A percentile compares a stretch with the other conserved stretches of the same genome.
phyloP scores from a whole-genome alignment of 2,888 invertebrate species.

The Drosophila monieri region DNA sequence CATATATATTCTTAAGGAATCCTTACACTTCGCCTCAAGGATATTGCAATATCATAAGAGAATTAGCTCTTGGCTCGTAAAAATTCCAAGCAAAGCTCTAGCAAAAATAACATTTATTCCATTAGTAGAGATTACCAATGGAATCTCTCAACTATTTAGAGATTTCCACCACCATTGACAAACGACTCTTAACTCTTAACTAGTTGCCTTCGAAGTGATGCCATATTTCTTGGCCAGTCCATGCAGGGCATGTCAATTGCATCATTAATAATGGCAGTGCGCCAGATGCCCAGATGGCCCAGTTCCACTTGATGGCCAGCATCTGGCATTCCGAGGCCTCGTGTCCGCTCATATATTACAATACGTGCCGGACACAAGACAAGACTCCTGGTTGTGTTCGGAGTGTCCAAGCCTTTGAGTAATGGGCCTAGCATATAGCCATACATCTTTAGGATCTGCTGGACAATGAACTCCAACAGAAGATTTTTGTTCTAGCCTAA shows the following conservation, averaged over 20 bases:
- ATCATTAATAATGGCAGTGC: slow-evolving; percentile 68
- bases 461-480: slow-evolving; percentile 19
- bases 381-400: slow-evolving; percentile 6
- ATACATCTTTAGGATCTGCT: slow-evolving; percentile 26
- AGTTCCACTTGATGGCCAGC: slow-evolving; percentile 33
- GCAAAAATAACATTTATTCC: neutral
- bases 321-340: slow-evolving; percentile 17
- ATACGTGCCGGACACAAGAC: slow-evolving; percentile 28
- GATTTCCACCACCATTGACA: slow-evolving; percentile 12
- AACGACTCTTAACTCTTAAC: slow-evolving; percentile 43
- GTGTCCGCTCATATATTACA: slow-evolving; percentile 37
- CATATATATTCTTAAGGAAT: no score
- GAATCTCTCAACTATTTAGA: slow-evolving; percentile 4
- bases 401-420: slow-evolving; percentile 34
- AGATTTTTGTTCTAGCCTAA: no score
- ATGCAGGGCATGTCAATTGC: slow-evolving; percentile 67
- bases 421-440: slow-evolving; percentile 21
- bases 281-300: slow-evolving; percentile 32
- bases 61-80: slow-evolving; percentile 2
- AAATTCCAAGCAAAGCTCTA: neutral
- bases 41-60: slow-evolving; percentile 1
- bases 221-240: slow-evolving; percentile 52
- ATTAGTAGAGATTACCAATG: neutral
- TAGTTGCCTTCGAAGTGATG: slow-evolving; percentile 33
- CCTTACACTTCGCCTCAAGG: no score